These are phyloP conservation scores for Brachyopa scutellaris DNA, from an alignment of 2,888 invertebrate genomes.

Conservation along the genomic window DNA sequence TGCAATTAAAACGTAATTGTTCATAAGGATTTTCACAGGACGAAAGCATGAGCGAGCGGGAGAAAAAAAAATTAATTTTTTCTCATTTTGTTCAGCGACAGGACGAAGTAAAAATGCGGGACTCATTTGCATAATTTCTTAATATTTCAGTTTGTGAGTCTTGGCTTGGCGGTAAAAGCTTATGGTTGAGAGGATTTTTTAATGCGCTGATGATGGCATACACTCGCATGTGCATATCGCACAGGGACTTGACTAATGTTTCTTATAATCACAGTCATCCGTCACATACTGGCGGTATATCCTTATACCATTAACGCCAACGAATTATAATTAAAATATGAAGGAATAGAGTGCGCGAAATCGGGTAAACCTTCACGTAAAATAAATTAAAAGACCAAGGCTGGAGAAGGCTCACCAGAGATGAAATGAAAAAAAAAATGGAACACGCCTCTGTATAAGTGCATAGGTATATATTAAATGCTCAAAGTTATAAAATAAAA, in stretches of 20 bases:
- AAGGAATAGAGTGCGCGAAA: slow-evolving; percentile 35
- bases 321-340: slow-evolving; percentile 71
- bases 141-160: slow-evolving; percentile 79
- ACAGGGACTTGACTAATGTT: slow-evolving; percentile 72
- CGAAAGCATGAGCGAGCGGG: neutral
- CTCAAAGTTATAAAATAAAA: slow-evolving; percentile 28
- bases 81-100: slow-evolving; percentile 50
- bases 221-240: slow-evolving; percentile 27
- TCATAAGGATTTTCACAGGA: slow-evolving; percentile 72
- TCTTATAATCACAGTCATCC: slow-evolving; percentile 69
- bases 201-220: slow-evolving; percentile 60
- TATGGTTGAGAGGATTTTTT: slow-evolving; percentile 70
- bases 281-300: slow-evolving; percentile 53
- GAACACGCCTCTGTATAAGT: slow-evolving; percentile 27
- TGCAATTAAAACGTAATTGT: slow-evolving; percentile 81
- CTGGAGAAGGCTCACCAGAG: slow-evolving; percentile 4
- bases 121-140: slow-evolving; percentile 82
- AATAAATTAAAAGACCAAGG: slow-evolving; percentile 70
- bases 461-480: slow-evolving; percentile 7
- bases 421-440: slow-evolving; percentile 40
- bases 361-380: slow-evolving; percentile 31
- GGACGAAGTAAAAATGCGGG: slow-evolving; percentile 73
- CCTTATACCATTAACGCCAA: slow-evolving; percentile 70
- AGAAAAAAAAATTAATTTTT: slow-evolving; percentile 46
- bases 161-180: slow-evolving; percentile 56